Evolutionary conservation across 1,140 invertebrate genomes (phyloP).

Genomic region (Drosophila gunungcola): DNA sequence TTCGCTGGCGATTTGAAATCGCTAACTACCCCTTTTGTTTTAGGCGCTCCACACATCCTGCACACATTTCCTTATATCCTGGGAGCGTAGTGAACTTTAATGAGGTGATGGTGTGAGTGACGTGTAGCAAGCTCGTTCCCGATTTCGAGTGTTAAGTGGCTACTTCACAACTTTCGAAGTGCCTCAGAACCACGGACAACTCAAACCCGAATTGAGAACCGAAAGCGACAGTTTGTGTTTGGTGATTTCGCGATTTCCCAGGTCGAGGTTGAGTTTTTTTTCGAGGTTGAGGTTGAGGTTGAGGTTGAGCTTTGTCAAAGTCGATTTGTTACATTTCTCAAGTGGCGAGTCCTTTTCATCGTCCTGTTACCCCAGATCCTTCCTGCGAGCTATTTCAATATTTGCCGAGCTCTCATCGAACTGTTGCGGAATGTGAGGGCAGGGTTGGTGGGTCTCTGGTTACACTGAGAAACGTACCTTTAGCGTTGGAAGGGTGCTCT

Average conservation of each 20-base stretch:
- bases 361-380: conserved; percentile 7
- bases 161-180: conserved; percentile 43
- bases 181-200: conserved; percentile 26
- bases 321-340: conserved; percentile 84
- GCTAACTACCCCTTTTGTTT: conserved; percentile 76
- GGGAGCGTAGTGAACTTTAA: conserved; percentile 62
- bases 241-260: conserved; percentile 41
- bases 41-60: conserved; percentile 32
- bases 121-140: conserved; percentile 37
- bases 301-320: conserved; percentile 74
- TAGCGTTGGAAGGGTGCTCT: background rate
- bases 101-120: conserved; percentile 40
- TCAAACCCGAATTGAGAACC: conserved; percentile 31
- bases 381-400: conserved; percentile 38
- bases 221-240: conserved; percentile 43
- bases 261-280: conserved; percentile 19
- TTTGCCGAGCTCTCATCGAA: conserved; percentile 66
- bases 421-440: conserved; percentile 66
- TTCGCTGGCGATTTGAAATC: conserved; percentile 23
- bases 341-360: conserved; percentile 52
- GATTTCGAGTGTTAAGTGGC: conserved; percentile 63
- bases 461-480: conserved; percentile 18
- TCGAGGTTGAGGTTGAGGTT: conserved; percentile 15
- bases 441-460: conserved; percentile 41
- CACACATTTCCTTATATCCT: conserved; percentile 59